Conservation (phyloP, 2,797 vertebrate genomes). For the Anguilla pacifica region DNA sequence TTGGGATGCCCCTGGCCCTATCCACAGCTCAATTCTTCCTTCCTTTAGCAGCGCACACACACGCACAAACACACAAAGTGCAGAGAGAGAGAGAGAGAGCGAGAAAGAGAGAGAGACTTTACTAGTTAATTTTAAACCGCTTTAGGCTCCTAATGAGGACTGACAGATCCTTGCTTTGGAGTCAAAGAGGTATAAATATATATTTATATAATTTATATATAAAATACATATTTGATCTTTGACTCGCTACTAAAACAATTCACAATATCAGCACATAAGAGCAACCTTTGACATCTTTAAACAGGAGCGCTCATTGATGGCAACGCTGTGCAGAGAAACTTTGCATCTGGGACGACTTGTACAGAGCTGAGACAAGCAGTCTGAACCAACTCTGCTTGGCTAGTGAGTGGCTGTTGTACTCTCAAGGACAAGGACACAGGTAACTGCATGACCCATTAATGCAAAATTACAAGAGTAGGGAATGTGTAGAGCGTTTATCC, state of each 20-base stretch:
- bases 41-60: background rate
- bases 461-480: background rate
- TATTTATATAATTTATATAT: background rate
- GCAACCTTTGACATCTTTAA: slow-evolving; percentile 59
- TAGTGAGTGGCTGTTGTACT: background rate
- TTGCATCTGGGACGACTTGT: slow-evolving; percentile 52
- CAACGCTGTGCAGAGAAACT: slow-evolving; percentile 55
- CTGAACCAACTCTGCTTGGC: background rate
- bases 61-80: too few species aligned
- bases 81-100: too few species aligned
- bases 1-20: background rate
- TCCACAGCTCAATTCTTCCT: background rate
- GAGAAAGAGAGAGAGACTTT: too few species aligned
- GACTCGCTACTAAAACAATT: slow-evolving; percentile 59
- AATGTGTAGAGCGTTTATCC: background rate
- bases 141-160: background rate
- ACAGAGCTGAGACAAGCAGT: slow-evolving; percentile 16
- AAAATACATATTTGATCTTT: slow-evolving; percentile 57
- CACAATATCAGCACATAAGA: slow-evolving; percentile 54
- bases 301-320: slow-evolving; percentile 56
- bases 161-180: background rate
- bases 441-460: too few species aligned
- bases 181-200: background rate
- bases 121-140: background rate
- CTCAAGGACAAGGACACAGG: background rate